Conservation (phyloP, 2,888 invertebrate species). For the Osedax frankpressi region DNA sequence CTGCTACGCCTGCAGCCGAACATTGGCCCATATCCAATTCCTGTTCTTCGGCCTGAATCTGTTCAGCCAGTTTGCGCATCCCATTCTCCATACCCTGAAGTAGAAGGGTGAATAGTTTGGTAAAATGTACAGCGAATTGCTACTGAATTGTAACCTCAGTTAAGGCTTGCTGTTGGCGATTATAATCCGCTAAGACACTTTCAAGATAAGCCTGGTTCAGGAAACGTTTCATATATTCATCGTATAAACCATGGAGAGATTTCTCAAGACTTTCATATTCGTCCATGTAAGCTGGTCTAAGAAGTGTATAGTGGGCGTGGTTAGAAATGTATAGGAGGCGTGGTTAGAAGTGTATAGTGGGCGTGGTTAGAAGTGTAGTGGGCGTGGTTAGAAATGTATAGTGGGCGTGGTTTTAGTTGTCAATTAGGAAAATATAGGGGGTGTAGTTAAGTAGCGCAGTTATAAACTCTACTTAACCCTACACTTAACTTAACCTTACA, state of each 20-base stretch:
- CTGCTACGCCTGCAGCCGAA: conserved; percentile 4
- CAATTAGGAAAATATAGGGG: too few relatives aligned
- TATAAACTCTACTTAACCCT: too few relatives aligned
- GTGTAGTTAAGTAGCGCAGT: too few relatives aligned
- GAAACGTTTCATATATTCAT: conserved; percentile 72
- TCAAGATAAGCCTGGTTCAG: conserved; percentile 78
- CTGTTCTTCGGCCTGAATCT: conserved; percentile 51
- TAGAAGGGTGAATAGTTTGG: conserved; percentile 13
- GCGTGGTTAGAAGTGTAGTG: too few relatives aligned
- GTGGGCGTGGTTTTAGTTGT: too few relatives aligned
- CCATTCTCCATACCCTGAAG: conserved; percentile 49
- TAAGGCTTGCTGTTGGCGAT: conserved; percentile 64
- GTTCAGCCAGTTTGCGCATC: conserved; percentile 52
- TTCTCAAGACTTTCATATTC: conserved; percentile 78
- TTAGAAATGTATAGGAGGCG: too few relatives aligned
- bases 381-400: too few relatives aligned
- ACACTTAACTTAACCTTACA: too few relatives aligned
- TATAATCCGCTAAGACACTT: conserved; percentile 68
- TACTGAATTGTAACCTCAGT: conserved; percentile 60
- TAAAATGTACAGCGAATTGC: too few relatives aligned
- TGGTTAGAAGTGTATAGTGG: too few relatives aligned
- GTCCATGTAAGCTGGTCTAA: conserved; percentile 82
- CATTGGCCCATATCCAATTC: conserved; percentile 31
- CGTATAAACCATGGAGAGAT: conserved; percentile 70
- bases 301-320: background rate